Evolutionary conservation across 2,113 vertebrate species (phyloP).

Genomic region (Sitta europaea): DNA sequence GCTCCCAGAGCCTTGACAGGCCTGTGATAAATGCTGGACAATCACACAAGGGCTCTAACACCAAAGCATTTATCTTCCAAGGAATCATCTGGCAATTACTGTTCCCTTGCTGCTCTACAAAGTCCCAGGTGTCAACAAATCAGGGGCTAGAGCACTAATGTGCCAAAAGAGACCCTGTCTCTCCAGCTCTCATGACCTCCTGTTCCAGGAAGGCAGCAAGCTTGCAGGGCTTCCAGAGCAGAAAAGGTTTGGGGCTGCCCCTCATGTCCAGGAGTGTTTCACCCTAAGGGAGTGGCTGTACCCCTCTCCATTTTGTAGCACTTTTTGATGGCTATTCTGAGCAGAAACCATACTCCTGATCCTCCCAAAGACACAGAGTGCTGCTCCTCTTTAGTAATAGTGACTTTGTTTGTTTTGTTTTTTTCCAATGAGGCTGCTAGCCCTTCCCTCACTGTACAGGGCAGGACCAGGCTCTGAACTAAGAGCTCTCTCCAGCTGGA

Average conservation of each 20-base stretch:
- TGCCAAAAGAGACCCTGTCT: not conserved
- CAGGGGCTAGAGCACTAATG: fast-evolving
- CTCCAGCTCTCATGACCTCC: not conserved
- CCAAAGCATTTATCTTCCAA: not conserved
- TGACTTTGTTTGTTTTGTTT: not conserved
- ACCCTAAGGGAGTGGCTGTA: not conserved
- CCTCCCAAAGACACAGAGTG: not conserved
- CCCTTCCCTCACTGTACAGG: not conserved
- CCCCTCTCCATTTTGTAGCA: not conserved
- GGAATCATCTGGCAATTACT: not conserved
- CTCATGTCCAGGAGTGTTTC: not conserved
- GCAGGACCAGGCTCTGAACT: not conserved
- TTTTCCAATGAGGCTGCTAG: not conserved
- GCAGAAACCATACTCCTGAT: not conserved
- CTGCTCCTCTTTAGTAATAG: not conserved
- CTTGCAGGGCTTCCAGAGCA: not conserved
- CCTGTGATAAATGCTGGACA: not conserved
- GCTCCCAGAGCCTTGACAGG: not conserved
- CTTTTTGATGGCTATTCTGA: not conserved
- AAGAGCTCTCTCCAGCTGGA: not conserved
- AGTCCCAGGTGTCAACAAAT: not conserved
- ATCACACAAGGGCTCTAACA: not conserved
- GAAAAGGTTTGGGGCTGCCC: not conserved
- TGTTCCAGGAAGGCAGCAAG: not conserved
- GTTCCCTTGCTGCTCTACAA: not conserved